Percentiles rank a stretch among this genome's conserved stretches.
phyloP scores from a whole-genome alignment of 2,113 vertebrate species.

The Caranx melampygus region DNA sequence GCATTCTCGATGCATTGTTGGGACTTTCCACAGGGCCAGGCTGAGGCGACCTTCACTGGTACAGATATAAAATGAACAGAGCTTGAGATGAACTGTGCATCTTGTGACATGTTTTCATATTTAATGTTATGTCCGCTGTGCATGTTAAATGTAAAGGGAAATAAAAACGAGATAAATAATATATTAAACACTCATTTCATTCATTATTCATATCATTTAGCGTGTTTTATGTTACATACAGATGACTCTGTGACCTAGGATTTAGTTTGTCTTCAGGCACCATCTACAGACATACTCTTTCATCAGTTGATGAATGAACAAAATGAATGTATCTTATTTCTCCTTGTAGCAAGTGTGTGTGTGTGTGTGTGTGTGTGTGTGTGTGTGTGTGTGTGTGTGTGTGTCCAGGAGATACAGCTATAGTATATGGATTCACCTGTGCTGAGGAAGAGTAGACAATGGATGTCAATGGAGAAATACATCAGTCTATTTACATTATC shows the following conservation, averaged over 20 bases:
- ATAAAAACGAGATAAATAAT: conserved; percentile 26
- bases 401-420: no score
- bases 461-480: no score
- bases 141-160: neutral
- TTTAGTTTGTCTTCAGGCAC: neutral
- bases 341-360: no score
- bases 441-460: no score
- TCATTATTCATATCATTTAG: conserved; percentile 3
- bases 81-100: neutral
- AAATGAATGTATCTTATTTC: no score
- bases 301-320: neutral
- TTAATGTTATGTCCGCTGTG: neutral
- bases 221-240: neutral
- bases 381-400: neutral
- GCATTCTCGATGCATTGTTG: neutral
- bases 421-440: no score
- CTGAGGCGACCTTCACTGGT: neutral
- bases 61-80: neutral
- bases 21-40: neutral
- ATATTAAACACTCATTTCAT: conserved; percentile 1
- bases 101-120: conserved; percentile 3
- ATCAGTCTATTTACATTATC: neutral
- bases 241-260: neutral
- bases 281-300: neutral
- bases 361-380: neutral